A percentile compares a stretch with the other conserved stretches of the same genome.
Conservation (phyloP, 1,140 invertebrate species). For the Trichogramma pretiosum region DNA sequence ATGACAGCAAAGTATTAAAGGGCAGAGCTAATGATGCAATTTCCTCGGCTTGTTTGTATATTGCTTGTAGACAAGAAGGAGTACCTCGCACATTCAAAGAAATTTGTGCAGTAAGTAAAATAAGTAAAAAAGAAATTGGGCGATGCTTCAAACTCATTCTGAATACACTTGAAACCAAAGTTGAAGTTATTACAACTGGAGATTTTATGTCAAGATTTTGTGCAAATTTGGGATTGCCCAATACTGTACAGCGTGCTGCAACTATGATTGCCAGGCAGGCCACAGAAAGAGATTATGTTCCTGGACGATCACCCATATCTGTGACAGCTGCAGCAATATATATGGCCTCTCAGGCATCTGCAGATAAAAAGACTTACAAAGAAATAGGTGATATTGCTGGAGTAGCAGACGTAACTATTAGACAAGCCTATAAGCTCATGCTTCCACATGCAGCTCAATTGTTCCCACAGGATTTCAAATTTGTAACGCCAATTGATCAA, state of each 20-base stretch:
- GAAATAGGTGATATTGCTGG: slow-evolving; percentile 99
- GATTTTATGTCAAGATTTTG: slow-evolving; percentile 97
- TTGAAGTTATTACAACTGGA: slow-evolving; percentile 95
- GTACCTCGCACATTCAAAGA: slow-evolving; percentile 99
- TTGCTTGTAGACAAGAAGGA: slow-evolving; percentile 96
- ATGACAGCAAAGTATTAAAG: slow-evolving; percentile 90
- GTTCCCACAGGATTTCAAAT: slow-evolving; percentile 95
- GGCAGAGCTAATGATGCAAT: slow-evolving; percentile 96
- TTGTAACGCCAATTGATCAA: slow-evolving; percentile 88
- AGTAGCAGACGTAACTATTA: slow-evolving; percentile 96
- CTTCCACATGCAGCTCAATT: slow-evolving; percentile 84
- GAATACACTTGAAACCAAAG: slow-evolving; percentile 87
- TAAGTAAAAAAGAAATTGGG: slow-evolving; percentile 99
- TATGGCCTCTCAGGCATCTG: slow-evolving; percentile 97
- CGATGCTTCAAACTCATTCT: slow-evolving; percentile 91
- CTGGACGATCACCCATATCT: slow-evolving; percentile 97
- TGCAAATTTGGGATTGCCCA: slow-evolving; percentile 76
- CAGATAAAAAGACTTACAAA: slow-evolving; percentile 89
- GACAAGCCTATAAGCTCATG: slow-evolving; percentile 97
- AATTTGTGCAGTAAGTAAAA: slow-evolving; percentile 96
- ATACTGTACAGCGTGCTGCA: slow-evolving; percentile 88
- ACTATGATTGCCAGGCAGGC: slow-evolving; percentile 95
- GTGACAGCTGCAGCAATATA: slow-evolving; percentile 99
- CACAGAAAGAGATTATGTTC: slow-evolving; percentile 93
- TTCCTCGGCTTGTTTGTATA: slow-evolving; percentile 96